Evolutionary conservation across 2,113 vertebrate genomes (phyloP), one percentile per base, ranked within the genome.

Genomic region (Rhinoptilus africanus): DNA sequence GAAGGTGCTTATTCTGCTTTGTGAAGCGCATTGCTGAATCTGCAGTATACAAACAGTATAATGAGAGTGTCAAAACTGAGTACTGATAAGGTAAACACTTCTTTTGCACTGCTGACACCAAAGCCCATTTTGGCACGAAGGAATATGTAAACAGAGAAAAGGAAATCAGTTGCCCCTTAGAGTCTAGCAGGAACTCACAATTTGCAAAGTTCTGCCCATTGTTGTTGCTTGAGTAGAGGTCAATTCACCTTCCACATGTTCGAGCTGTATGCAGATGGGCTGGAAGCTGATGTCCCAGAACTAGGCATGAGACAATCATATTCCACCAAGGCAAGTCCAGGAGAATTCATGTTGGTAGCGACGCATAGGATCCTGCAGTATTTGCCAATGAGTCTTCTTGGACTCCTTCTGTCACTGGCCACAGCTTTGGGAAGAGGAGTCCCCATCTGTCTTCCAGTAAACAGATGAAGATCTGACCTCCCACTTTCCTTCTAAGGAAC

Each of bases 281-380:
- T 68, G 17, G 11, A 69, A 39, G 22, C 28, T 32, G 24, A 82
- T 77, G 23, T 67, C 23, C 28, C 47, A 69, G 9, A 8, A 16
- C 51, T 48, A 28, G 15, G 8, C 2, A 1, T 7, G 26, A 78
- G 18, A 45, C 0, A 0, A 50, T 13, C 8, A 24, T 22, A 28
- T 12, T 11, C 9, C 60, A 51, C 43, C 30, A 43, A 71, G 85
- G 47, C 14, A 84, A 78, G 43, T 90, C 35, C 47, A 66, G 37
- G 21, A 27, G 24, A 86, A 78, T 24, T 92, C 19, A 28, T 12
- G 24, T 30, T 4, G 17, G 4, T 27, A 54, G 15, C 10, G 69
- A 30, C 16, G 35, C 34, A 56, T 1, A 71, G 7, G 22, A 47
- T 54, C 32, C 8, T 77, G 63, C 10, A 57, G 20, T 28, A 41